These are phyloP conservation scores for Cladopsammia gracilis DNA, from an alignment of 64 coral and sea anemone species.

Conservation along the genomic window DNA sequence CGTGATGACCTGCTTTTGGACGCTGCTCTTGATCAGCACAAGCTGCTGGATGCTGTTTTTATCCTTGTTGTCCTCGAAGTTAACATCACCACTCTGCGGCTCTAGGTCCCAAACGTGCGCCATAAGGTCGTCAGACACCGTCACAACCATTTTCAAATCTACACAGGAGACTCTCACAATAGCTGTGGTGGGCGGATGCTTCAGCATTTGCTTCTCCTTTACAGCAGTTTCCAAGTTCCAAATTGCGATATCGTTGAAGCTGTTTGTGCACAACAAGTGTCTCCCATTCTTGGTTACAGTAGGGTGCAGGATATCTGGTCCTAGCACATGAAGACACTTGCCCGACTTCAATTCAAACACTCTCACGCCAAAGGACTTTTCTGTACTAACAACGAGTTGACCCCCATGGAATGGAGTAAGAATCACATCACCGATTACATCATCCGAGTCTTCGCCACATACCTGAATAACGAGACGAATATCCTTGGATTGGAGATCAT, in stretches of 20 bases:
- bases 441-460: conserved; percentile 76
- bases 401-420: conserved; percentile 91
- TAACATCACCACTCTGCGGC: conserved; percentile 78
- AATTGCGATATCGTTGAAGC: conserved; percentile 89
- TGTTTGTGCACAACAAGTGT: conserved; percentile 93
- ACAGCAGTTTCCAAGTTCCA: conserved; percentile 98
- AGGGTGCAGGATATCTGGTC: conserved; percentile 94
- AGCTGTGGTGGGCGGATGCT: conserved; percentile 90
- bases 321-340: conserved; percentile 92
- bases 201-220: conserved; percentile 89
- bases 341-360: conserved; percentile 83
- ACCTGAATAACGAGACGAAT: conserved; percentile 76
- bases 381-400: conserved; percentile 83
- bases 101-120: conserved; percentile 95
- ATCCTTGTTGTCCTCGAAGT: conserved; percentile 94
- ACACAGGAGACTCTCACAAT: conserved; percentile 74
- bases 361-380: conserved; percentile 79
- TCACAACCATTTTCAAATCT: conserved; percentile 85
- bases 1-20: conserved; percentile 93
- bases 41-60: conserved; percentile 83
- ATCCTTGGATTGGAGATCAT: conserved; percentile 70
- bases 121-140: conserved; percentile 91
- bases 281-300: conserved; percentile 80
- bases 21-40: conserved; percentile 81
- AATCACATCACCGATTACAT: conserved; percentile 73